Base-by-base conservation (phyloP, 1,140 invertebrate species). In the Trachymyrmex cornetzi region DNA sequence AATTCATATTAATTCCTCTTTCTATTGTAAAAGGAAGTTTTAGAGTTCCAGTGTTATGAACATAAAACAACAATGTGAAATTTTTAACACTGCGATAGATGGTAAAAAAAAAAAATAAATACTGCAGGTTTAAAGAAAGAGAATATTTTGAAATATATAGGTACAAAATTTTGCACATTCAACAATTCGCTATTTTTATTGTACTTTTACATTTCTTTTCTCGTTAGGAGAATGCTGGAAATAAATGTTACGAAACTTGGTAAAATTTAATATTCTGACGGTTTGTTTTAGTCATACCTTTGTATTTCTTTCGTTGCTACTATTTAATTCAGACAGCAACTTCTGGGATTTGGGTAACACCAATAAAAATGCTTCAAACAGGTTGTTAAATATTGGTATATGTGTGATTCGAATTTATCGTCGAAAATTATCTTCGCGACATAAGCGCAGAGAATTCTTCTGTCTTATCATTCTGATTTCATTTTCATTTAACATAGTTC, bases 1-100 rank as follows among this genome's bases (percentile, higher is more conserved):
- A 82, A 19, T 48, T 12, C 22, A 55, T n/a, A 38, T 72, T 72
- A 66, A 82, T 74, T 3, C 22, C 30, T 72, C 19, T 72, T 82
- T 82, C 6, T 34, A 14, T 57, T 34, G 19, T 80, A 55, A 38
- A 80, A 57, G 22, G 5, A 71, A 16, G 1, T 1, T 57, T 71
- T n/a, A 71, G n/a, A 57, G 16, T 71, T 71, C 3, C 11, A 71
- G n/a, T 44, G 22, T 81, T 81, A 71, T 1, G 50, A 81, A 44
- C 4, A 16, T 57, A 44, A 81, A 81, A 81, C 3, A 79, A 66
- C 19, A 57, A 81, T 34, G 34, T 71, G 6, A 22, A 57, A 81
- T 71, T 81, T 81, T 44, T 71, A 34, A 1, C 30, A 63, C 30
- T 63, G 9, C 12, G 4, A 38, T 14, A 22, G 14, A 19, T 55